phyloP scores from a whole-genome alignment of 2,797 vertebrate genomes.

The Mormyrops boulengeri region DNA sequence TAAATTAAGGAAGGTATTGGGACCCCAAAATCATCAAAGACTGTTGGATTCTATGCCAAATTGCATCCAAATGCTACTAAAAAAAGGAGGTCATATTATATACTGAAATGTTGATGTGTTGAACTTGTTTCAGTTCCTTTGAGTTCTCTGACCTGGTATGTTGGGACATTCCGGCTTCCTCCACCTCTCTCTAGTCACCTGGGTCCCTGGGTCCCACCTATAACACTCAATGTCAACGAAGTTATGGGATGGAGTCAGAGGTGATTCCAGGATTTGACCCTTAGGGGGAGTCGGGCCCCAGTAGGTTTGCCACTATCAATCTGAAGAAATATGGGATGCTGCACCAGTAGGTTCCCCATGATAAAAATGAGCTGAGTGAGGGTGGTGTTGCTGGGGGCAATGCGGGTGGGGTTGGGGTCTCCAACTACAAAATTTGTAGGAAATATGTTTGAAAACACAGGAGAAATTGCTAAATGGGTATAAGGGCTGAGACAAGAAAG shows the following conservation, averaged over 20 bases:
- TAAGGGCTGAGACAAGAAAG: not conserved
- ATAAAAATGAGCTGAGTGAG: not conserved
- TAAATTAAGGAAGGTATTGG: not conserved
- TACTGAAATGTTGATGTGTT: not conserved
- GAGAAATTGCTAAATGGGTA: not conserved
- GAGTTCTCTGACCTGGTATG: not conserved
- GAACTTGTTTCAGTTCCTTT: not conserved
- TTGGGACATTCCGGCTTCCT: not conserved
- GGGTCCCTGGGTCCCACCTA: not conserved
- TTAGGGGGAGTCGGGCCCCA: not conserved
- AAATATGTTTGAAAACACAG: not conserved
- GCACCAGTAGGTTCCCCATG: not conserved
- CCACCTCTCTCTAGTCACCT: not conserved
- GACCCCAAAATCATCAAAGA: not conserved
- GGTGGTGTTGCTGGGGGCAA: not conserved
- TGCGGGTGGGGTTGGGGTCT: not conserved
- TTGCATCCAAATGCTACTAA: not conserved
- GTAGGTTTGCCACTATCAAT: not conserved
- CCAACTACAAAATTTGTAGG: not conserved
- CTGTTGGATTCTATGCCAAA: not conserved
- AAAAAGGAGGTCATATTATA: not conserved
- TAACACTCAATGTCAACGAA: not conserved
- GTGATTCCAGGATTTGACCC: not conserved
- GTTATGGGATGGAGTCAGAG: not conserved
- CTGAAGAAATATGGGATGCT: not conserved